Evolutionary conservation across 2,113 vertebrate species (phyloP).

Genomic region (Mellivora capensis): DNA sequence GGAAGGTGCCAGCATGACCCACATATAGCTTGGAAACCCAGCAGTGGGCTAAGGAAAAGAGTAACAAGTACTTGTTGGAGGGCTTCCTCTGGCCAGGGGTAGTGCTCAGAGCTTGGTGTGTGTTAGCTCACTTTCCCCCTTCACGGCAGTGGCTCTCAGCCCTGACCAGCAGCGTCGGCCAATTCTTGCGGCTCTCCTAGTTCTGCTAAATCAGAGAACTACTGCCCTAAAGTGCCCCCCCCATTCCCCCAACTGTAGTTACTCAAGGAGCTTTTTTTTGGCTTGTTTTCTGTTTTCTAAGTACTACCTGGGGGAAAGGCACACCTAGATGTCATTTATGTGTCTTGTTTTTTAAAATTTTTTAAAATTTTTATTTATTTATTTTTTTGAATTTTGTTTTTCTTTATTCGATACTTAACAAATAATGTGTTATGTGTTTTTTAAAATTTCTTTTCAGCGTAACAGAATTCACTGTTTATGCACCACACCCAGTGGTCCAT

Average conservation of each 20-base stretch:
- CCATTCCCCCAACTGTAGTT: not conserved
- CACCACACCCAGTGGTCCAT: no score
- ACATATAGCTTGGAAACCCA: not conserved
- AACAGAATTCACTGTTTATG: no score
- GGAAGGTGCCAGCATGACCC: not conserved
- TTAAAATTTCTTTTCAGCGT: no score
- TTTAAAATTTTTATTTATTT: no score
- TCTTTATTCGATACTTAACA: no score
- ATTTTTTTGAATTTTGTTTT: no score
- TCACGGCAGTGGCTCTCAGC: not conserved
- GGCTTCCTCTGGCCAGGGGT: not conserved
- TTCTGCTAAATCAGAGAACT: not conserved
- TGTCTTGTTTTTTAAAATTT: no score
- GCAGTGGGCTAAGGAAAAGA: not conserved
- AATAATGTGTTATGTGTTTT: no score
- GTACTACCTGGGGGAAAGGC: not conserved
- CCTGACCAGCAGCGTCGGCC: not conserved
- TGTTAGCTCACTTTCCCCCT: not conserved
- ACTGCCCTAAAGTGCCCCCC: accelerated
- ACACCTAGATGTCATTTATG: not conserved
- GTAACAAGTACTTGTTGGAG: accelerated
- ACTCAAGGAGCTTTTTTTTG: not conserved
- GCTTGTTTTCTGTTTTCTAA: not conserved
- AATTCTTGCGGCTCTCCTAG: not conserved
- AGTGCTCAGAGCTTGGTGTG: not conserved